phyloP scores from a whole-genome alignment of 2,113 vertebrate genomes.

The Rhipidura dahli region DNA sequence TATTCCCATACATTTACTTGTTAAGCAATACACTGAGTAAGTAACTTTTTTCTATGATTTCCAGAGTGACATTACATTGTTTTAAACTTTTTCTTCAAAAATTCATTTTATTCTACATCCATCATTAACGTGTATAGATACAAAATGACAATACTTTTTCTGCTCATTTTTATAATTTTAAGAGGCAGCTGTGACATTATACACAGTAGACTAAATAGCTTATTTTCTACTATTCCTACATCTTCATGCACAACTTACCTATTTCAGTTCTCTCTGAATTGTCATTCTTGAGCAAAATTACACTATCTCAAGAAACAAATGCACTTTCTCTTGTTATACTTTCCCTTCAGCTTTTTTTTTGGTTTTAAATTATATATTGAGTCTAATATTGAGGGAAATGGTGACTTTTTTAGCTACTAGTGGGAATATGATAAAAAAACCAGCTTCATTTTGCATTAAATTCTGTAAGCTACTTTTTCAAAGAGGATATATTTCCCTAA shows the following conservation, averaged over 20 bases:
- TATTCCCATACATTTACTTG: background rate
- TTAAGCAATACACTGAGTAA: background rate
- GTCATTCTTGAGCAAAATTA: background rate
- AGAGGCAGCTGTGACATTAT: background rate
- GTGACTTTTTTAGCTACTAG: background rate
- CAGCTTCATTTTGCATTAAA: background rate
- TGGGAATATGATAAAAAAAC: background rate
- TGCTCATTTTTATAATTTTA: background rate
- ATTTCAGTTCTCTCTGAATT: background rate
- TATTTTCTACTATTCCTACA: background rate
- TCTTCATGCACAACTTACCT: background rate
- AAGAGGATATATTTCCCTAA: background rate
- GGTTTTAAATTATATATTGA: background rate
- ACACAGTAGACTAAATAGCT: background rate
- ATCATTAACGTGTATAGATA: background rate
- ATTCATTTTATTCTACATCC: background rate
- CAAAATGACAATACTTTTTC: background rate
- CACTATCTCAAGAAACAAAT: background rate
- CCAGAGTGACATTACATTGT: background rate
- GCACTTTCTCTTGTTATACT: background rate
- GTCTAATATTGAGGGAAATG: background rate
- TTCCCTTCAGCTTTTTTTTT: background rate
- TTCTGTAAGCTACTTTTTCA: background rate
- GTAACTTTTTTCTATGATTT: background rate
- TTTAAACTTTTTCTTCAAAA: background rate